phyloP scores from a whole-genome alignment of 2,888 invertebrate genomes.

The Lypha dubia region DNA sequence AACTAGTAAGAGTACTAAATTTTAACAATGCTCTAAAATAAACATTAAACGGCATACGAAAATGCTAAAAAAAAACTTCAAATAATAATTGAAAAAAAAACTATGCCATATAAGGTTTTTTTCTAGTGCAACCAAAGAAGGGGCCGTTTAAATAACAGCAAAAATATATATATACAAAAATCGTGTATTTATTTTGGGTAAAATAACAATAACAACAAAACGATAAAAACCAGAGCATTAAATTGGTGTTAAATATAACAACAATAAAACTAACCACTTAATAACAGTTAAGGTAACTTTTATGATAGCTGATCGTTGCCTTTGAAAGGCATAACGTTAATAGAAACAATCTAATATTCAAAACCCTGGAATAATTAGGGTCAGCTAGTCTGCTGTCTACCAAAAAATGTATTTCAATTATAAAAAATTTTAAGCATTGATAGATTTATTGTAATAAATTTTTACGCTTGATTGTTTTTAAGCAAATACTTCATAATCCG shows the following conservation, averaged over 20 bases:
- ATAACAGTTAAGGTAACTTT: conserved; percentile 17
- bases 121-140: conserved; percentile 21
- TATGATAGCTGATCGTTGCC: not conserved
- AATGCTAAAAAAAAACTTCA: conserved; percentile 22
- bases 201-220: not conserved
- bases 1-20: conserved; percentile 49
- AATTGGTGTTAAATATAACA: not conserved
- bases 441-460: too few species aligned
- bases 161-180: conserved; percentile 8
- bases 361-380: conserved; percentile 28
- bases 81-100: conserved; percentile 18
- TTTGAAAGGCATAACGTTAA: not conserved
- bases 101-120: conserved; percentile 41
- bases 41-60: conserved; percentile 27
- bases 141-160: conserved; percentile 14
- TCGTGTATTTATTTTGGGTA: conserved; percentile 21
- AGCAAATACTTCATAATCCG: too few species aligned
- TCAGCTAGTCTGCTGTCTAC: not conserved
- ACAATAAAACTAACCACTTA: not conserved
- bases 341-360: not conserved
- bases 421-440: too few species aligned
- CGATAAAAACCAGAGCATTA: conserved; percentile 39
- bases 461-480: too few species aligned
- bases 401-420: not conserved
- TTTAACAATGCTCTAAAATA: conserved; percentile 45